Base-by-base conservation (phyloP, 1,140 invertebrate species). In the Hydropsyche tenuis region DNA sequence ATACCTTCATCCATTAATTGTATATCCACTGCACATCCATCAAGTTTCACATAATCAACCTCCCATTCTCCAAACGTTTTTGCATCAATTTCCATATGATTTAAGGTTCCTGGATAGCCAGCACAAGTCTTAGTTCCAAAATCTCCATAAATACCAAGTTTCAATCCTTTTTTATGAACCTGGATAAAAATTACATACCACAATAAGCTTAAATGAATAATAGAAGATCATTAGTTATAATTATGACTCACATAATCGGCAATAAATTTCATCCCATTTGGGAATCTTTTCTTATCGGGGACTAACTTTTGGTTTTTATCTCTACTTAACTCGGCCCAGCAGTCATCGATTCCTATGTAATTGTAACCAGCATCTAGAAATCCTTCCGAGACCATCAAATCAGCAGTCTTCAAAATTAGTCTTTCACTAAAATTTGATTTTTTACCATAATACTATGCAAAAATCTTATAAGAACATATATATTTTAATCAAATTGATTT, bases 111-210 rank as follows among this genome's bases (percentile, higher is more conserved):
- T 0, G 95, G 95, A 84, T 94, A 96, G 0, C 93, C 94, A 0
- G 86, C 89, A 78, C 95, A 97, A 0, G 95, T 96, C 51, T 87
- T 81, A 4, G 87, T 93, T 0, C 95, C 95, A 84, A 91, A 95
- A 81, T 96, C 94, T 81, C 92, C 90, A 82, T 97, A 97, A 77
- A 96, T 91, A 0, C 94, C 95, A 79, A 97, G 92, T 82, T 95
- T 95, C 16, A 53, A 53, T 53, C 93, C 93, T 81, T 87, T 89
- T 5, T 81, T 79, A 78, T 96, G 95, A 60, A 60, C 56, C 56
- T 60, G 1, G 11, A 65, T 65, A 63, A 30, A 27, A 4, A 63
- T 6, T 6, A 30, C 25, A n/a, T 65, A 4, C 14, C 14, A 20
- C 46, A 51, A 16, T 2, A 25, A 60, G 2, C 25, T 1, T 48